phyloP scores from a whole-genome alignment of 2,113 vertebrate species.

The Phrynocephalus versicolor region DNA sequence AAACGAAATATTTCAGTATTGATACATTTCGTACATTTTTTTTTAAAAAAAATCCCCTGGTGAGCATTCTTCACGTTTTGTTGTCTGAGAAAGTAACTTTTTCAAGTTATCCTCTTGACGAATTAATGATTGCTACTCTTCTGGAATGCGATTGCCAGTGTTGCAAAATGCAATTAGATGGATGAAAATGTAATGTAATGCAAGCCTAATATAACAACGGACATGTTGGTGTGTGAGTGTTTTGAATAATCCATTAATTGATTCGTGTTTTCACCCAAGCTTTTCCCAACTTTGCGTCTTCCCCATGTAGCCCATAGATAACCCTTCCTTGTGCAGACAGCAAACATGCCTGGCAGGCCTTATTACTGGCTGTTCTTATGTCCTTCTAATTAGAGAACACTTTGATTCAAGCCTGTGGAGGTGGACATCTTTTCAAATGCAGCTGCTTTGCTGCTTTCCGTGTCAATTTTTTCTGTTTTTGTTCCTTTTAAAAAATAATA shows the following conservation, averaged over 20 bases:
- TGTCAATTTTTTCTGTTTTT: neutral
- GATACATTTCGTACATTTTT: too few relatives aligned
- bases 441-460: neutral
- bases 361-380: neutral
- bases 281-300: neutral
- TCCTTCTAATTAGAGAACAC: neutral
- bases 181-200: neutral
- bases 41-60: too few relatives aligned
- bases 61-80: too few relatives aligned
- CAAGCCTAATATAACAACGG: neutral
- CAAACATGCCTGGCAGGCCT: neutral
- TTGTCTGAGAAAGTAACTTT: too few relatives aligned
- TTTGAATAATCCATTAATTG: neutral
- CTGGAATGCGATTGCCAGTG: too few relatives aligned
- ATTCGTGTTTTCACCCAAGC: neutral
- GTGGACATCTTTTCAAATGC: neutral
- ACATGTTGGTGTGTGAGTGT: neutral
- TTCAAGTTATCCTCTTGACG: neutral
- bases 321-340: neutral
- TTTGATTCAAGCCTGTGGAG: slow-evolving; percentile 3
- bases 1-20: too few relatives aligned
- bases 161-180: neutral
- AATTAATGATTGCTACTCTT: too few relatives aligned
- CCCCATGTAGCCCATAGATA: neutral
- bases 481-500: too few relatives aligned